These are phyloP conservation scores for Lordiphosa fenestrarum DNA, from an alignment of 2,888 invertebrate genomes.

Conservation along the genomic window DNA sequence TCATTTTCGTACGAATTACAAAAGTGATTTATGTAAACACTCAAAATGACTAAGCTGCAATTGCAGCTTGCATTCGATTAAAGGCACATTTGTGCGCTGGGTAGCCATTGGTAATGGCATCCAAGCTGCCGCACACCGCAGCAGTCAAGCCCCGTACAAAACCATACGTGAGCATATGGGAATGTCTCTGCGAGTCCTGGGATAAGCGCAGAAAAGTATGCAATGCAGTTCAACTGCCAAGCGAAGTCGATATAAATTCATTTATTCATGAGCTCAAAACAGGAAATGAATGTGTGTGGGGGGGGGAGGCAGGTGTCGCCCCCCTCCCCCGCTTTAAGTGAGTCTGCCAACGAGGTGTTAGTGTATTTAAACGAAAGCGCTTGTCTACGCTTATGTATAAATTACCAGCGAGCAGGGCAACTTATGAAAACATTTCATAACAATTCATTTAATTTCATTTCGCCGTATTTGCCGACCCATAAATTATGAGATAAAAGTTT, in stretches of 20 bases:
- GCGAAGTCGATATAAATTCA: slow-evolving; percentile 70
- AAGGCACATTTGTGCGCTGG: slow-evolving; percentile 32
- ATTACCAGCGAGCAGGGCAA: slow-evolving; percentile 14
- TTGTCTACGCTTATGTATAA: slow-evolving; percentile 32
- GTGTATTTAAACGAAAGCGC: slow-evolving; percentile 30
- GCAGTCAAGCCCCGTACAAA: slow-evolving; percentile 9
- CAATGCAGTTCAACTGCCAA: slow-evolving; percentile 58
- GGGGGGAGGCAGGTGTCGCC: too few species aligned
- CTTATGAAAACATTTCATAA: slow-evolving; percentile 31
- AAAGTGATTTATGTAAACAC: slow-evolving; percentile 39
- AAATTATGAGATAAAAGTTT: slow-evolving; percentile 37
- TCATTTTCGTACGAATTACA: too few species aligned
- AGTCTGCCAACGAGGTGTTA: slow-evolving; percentile 3
- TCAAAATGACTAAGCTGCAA: slow-evolving; percentile 40
- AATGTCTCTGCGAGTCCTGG: slow-evolving; percentile 6
- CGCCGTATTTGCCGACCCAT: slow-evolving; percentile 22
- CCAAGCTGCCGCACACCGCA: slow-evolving; percentile 1
- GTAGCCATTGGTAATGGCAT: slow-evolving; percentile 19
- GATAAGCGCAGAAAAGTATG: slow-evolving; percentile 48
- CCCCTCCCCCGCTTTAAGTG: slow-evolving; percentile 1
- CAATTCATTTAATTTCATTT: slow-evolving; percentile 36
- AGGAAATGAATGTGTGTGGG: slow-evolving; percentile 60
- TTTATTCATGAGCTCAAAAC: slow-evolving; percentile 69
- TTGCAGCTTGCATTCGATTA: slow-evolving; percentile 47
- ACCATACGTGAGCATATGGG: slow-evolving; percentile 20